A percentile compares a stretch with the other conserved stretches of the same genome.
Evolutionary conservation across 1,140 invertebrate genomes (phyloP).

Genomic region (Eciton burchellii): DNA sequence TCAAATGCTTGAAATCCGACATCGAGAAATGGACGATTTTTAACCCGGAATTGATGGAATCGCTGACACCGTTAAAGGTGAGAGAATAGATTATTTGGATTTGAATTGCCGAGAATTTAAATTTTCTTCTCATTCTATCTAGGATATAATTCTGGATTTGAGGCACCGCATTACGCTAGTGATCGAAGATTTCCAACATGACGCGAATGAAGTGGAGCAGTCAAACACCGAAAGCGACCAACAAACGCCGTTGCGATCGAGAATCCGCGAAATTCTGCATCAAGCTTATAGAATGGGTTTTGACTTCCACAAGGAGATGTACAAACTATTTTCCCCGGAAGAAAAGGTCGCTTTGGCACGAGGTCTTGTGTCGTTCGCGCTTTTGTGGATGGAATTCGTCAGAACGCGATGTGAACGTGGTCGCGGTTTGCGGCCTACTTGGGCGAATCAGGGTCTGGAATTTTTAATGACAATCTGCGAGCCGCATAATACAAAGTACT

Average conservation of each 20-base stretch:
- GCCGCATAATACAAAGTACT: conserved; percentile 90
- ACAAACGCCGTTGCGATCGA: conserved; percentile 84
- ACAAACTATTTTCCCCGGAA: conserved; percentile 87
- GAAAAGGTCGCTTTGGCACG: conserved; percentile 80
- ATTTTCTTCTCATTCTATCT: conserved; percentile 20
- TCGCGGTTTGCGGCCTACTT: conserved; percentile 92
- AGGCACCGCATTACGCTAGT: conserved; percentile 87
- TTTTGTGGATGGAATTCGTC: conserved; percentile 95
- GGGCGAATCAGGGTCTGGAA: conserved; percentile 94
- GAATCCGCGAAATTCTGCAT: conserved; percentile 93
- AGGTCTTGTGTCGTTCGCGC: conserved; percentile 91
- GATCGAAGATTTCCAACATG: conserved; percentile 88
- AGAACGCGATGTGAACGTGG: conserved; percentile 93
- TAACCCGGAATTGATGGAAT: conserved; percentile 86
- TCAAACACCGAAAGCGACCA: conserved; percentile 79
- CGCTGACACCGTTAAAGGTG: conserved; percentile 88
- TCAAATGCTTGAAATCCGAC: conserved; percentile 91
- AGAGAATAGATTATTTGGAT: conserved; percentile 34
- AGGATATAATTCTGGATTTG: conserved; percentile 88
- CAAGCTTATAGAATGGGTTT: conserved; percentile 96
- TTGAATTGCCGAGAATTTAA: conserved; percentile 33
- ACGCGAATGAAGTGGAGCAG: conserved; percentile 77
- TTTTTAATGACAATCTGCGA: conserved; percentile 94
- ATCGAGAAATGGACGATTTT: conserved; percentile 87
- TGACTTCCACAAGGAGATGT: conserved; percentile 94